phyloP scores from a whole-genome alignment of 2,888 invertebrate genomes.

The Drosophila eohydei region DNA sequence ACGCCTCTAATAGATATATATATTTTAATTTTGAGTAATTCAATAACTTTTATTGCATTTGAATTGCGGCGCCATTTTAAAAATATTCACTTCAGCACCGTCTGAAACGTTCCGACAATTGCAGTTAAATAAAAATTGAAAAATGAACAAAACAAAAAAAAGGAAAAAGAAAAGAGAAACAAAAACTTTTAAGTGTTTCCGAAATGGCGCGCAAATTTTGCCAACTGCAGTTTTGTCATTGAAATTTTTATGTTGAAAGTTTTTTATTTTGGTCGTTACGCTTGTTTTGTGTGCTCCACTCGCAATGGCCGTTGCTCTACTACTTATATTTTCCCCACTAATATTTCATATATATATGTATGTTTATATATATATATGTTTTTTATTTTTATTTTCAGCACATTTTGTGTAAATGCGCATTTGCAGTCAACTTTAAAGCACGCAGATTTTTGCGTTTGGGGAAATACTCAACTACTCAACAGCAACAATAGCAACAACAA shows the following conservation, averaged over 20 bases:
- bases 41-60: slow-evolving; percentile 33
- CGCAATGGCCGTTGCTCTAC: slow-evolving; percentile 20
- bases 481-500: not conserved
- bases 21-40: slow-evolving; percentile 12
- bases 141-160: not conserved
- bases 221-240: slow-evolving; percentile 67
- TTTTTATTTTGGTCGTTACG: slow-evolving; percentile 54
- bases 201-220: slow-evolving; percentile 62
- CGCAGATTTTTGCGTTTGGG: slow-evolving; percentile 4
- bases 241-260: slow-evolving; percentile 56
- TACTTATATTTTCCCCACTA: slow-evolving; percentile 17
- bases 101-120: slow-evolving; percentile 17
- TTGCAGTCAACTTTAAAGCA: slow-evolving; percentile 24
- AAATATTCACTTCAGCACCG: slow-evolving; percentile 17
- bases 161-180: slow-evolving; percentile 24
- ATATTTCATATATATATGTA: slow-evolving; percentile 27
- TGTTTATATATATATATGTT: not conserved
- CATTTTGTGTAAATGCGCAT: slow-evolving; percentile 25
- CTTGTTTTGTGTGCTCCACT: slow-evolving; percentile 37
- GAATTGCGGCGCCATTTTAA: slow-evolving; percentile 41
- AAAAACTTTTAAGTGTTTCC: slow-evolving; percentile 65
- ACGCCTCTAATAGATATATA: slow-evolving; percentile 1
- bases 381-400: slow-evolving; percentile 3
- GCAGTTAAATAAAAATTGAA: slow-evolving; percentile 21
- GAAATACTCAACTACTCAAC: not conserved